These are phyloP conservation scores for Morus bassanus DNA, from an alignment of 2,797 vertebrate genomes.

Conservation along the genomic window DNA sequence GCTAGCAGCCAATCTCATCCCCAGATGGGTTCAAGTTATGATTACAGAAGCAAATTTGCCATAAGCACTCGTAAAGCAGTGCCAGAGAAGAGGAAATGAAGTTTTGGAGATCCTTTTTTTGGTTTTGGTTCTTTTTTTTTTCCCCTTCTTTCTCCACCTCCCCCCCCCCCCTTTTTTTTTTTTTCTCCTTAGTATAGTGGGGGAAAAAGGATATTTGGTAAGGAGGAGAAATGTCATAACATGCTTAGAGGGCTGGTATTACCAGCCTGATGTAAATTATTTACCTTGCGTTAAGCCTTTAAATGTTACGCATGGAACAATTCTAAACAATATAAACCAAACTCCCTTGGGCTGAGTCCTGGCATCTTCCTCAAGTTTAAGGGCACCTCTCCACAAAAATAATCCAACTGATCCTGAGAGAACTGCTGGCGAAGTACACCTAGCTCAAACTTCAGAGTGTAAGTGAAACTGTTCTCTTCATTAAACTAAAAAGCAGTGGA, in stretches of 20 bases:
- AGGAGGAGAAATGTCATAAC: not conserved
- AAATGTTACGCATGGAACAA: not conserved
- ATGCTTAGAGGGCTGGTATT: not conserved
- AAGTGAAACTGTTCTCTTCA: not conserved
- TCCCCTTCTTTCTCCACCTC: fast-evolving
- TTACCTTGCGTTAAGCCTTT: not conserved
- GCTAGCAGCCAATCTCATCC: constrained; percentile 76
- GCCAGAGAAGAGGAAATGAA: constrained; percentile 68
- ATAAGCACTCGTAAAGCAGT: constrained; percentile 71
- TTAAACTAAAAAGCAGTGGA: not conserved
- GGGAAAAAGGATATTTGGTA: not conserved
- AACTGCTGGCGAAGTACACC: not conserved
- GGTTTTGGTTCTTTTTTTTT: too few species aligned
- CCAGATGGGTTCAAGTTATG: constrained; percentile 81
- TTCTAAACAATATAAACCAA: constrained; percentile 1
- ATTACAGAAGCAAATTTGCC: constrained; percentile 81
- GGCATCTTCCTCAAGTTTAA: not conserved
- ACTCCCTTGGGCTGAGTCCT: not conserved
- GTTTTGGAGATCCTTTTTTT: not conserved
- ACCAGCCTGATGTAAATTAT: not conserved
- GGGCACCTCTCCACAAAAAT: not conserved
- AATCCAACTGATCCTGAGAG: not conserved
- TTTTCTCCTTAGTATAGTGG: not conserved
- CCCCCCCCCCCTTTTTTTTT: fast-evolving
- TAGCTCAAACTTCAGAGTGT: not conserved